These are phyloP conservation scores for Oryzias celebensis DNA, from an alignment of 2,113 vertebrate genomes.

Conservation along the genomic window DNA sequence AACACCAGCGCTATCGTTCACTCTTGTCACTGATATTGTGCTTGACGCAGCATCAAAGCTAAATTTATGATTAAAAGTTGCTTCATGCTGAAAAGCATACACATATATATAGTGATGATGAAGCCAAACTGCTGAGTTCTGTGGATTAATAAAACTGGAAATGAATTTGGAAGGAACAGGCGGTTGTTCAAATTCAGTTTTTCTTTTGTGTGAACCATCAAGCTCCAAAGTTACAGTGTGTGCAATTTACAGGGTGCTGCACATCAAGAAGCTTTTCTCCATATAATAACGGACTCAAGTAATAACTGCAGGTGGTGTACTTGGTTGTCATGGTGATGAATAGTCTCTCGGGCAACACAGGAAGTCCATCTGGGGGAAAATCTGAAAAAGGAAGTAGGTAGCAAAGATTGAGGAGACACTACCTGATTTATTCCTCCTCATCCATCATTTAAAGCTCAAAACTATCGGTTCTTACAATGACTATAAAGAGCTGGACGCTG, in stretches of 20 bases:
- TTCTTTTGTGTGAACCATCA: background rate
- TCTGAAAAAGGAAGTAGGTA: slow-evolving; percentile 68
- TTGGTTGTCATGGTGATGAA: slow-evolving; percentile 71
- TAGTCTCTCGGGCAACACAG: slow-evolving; percentile 67
- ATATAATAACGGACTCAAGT: slow-evolving; percentile 57
- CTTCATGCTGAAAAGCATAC: too few relatives aligned
- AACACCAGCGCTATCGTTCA: too few relatives aligned
- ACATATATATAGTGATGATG: too few relatives aligned
- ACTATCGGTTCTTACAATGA: slow-evolving; percentile 30
- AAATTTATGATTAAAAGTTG: too few relatives aligned
- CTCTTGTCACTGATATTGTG: too few relatives aligned
- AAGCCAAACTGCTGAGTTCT: too few relatives aligned
- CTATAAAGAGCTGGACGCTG: slow-evolving; percentile 23
- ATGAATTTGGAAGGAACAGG: background rate
- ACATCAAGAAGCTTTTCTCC: slow-evolving; percentile 24
- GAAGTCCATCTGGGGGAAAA: slow-evolving; percentile 66
- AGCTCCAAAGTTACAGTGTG: background rate
- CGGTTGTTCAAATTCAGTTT: background rate
- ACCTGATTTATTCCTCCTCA: slow-evolving; percentile 54
- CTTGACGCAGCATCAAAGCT: too few relatives aligned
- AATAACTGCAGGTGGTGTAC: slow-evolving; percentile 61
- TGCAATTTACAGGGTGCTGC: slow-evolving; percentile 9
- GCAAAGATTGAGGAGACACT: slow-evolving; percentile 51
- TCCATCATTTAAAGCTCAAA: slow-evolving; percentile 53
- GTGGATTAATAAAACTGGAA: background rate